Base-by-base conservation (phyloP, 2,888 invertebrate species). In the Drosophila paracracens region DNA sequence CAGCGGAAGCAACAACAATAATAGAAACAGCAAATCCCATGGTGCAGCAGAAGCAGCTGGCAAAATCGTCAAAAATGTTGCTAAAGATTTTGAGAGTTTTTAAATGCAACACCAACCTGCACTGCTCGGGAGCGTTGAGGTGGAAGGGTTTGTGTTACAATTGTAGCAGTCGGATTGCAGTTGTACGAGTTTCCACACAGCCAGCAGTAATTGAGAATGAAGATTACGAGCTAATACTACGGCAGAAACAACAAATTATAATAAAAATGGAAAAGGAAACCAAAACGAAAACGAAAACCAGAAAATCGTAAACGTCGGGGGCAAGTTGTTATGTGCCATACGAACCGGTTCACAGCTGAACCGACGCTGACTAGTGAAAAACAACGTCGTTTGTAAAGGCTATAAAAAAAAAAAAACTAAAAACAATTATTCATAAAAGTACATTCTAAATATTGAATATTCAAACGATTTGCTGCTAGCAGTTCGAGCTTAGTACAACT, bases 31-130 rank as follows among this genome's bases (percentile, higher is more conserved):
- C 33, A 62, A 76, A 81, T 7, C 7, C 36, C 36, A 36, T 16
- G 16, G 7, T 11, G 36, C 36, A 36, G 58, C 51, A 53, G 36
- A 62, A 52, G 60, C 86, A 83, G 79, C 82, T 83, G 77, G 82
- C 36, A 64, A 77, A 82, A 82, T 84, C 80, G 70, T 80, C 87
- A 82, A 84, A 80, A 75, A 79, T 80, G 81, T 69, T 84, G 73
- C 82, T 60, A 84, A 83, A 74, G 72, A 82, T 80, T 83, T 64
- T 21, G 65, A 72, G 40, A 62, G 52, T 63, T 78, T 79, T 79
- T 67, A 79, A 79, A 76, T 76, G 76, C 70, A 76, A 66, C 67
- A 76, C 79, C 66, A 65, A 76, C 66, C 58, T 63, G 56, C 59
- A 35, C 50, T 38, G 60, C 35, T 13, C 2, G n/a, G 21, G 10